Evolutionary conservation across 2,888 invertebrate species (phyloP).

Genomic region (Acronicta leporina): DNA sequence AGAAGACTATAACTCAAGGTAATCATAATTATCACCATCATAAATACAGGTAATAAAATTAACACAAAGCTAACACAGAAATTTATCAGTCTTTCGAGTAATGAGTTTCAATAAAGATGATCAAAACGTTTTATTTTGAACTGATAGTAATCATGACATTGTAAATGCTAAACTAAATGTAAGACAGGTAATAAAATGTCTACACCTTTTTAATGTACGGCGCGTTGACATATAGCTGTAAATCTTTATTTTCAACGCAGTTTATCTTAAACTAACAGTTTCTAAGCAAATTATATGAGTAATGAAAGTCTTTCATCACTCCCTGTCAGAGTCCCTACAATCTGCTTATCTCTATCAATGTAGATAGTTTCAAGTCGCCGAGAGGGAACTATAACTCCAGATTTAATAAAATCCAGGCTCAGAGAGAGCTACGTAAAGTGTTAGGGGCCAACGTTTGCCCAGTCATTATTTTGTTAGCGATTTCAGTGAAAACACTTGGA

Average conservation of each 20-base stretch:
- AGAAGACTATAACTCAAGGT: constrained; percentile 46
- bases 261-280: constrained; percentile 45
- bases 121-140: too few species aligned
- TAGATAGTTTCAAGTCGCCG: constrained; percentile 72
- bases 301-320: constrained; percentile 52
- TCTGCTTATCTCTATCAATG: constrained; percentile 69
- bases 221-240: constrained; percentile 7
- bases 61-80: not conserved
- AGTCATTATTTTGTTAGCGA: constrained; percentile 82
- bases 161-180: not conserved
- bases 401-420: constrained; percentile 78
- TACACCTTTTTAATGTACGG: constrained; percentile 11
- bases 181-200: not conserved
- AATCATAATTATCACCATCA: constrained; percentile 27
- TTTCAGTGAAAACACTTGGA: constrained; percentile 83
- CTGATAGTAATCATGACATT: too few species aligned
- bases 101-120: too few species aligned
- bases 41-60: constrained; percentile 10
- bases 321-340: constrained; percentile 62
- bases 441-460: constrained; percentile 69
- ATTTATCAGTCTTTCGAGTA: too few species aligned
- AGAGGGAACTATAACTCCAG: constrained; percentile 77
- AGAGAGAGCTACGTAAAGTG: constrained; percentile 82
- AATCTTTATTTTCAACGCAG: constrained; percentile 21
- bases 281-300: constrained; percentile 45